Conservation (phyloP, 2,888 invertebrate genomes). For the Kryphioiulus occultus region DNA sequence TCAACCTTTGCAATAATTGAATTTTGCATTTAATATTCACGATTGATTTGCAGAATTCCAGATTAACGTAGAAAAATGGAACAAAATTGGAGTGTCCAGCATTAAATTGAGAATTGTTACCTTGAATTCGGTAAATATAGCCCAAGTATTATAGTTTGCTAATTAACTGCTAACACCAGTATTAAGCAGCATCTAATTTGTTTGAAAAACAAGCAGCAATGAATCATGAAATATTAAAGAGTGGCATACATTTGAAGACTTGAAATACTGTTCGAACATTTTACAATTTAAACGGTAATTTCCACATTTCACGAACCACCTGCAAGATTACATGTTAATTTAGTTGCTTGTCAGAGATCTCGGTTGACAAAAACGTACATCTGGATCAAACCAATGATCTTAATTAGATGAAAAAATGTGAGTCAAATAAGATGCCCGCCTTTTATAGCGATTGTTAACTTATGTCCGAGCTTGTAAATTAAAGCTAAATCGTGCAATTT, state of each 20-base stretch:
- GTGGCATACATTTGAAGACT: background rate
- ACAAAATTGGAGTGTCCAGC: background rate
- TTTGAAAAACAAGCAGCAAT: background rate
- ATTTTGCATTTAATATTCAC: background rate
- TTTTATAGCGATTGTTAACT: background rate
- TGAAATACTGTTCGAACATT: background rate
- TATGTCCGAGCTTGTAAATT: background rate
- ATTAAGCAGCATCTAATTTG: background rate
- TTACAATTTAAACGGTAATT: background rate
- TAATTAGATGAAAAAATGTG: background rate
- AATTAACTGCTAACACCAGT: background rate
- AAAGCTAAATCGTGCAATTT: background rate
- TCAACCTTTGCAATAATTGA: background rate
- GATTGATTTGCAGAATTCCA: background rate
- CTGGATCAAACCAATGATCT: background rate
- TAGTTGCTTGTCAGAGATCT: background rate
- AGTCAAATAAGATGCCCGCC: background rate
- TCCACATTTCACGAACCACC: too few relatives aligned
- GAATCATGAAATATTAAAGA: background rate
- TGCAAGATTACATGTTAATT: too few relatives aligned
- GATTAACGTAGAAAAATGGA: background rate
- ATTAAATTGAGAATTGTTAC: background rate
- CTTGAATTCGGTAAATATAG: background rate
- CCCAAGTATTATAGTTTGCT: background rate
- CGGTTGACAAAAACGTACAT: background rate